Evolutionary conservation across 2,888 invertebrate genomes (phyloP).

Genomic region (Boloria selene): DNA sequence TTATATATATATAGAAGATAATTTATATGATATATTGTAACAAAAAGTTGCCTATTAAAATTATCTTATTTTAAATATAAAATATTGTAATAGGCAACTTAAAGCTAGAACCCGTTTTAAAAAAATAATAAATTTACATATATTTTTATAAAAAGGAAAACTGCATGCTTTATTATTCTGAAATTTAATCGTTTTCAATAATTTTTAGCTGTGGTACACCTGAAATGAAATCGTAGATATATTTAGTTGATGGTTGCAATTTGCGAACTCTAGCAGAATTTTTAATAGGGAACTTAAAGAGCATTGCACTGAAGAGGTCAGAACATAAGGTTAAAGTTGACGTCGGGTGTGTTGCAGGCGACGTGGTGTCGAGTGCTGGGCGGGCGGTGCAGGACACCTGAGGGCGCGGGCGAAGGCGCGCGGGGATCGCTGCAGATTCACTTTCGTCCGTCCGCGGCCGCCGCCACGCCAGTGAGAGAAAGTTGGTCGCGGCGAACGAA

Average conservation of each 20-base stretch:
- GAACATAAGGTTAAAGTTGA: slow-evolving; percentile 79
- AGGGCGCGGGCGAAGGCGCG: slow-evolving; percentile 62
- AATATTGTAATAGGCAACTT: too few species aligned
- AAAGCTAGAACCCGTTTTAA: too few species aligned
- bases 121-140: too few species aligned
- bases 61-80: too few species aligned
- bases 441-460: slow-evolving; percentile 78
- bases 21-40: too few species aligned
- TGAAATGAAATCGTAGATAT: background rate
- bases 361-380: slow-evolving; percentile 53
- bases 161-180: too few species aligned
- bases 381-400: slow-evolving; percentile 52
- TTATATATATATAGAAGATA: too few species aligned
- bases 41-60: too few species aligned
- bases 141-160: too few species aligned
- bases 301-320: slow-evolving; percentile 79
- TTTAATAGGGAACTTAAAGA: slow-evolving; percentile 48
- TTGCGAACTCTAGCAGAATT: slow-evolving; percentile 30
- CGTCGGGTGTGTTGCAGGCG: slow-evolving; percentile 61
- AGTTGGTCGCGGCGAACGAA: slow-evolving; percentile 81
- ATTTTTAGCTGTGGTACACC: background rate
- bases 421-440: slow-evolving; percentile 78
- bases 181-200: too few species aligned
- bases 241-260: slow-evolving; percentile 10
- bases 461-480: slow-evolving; percentile 82